Conservation (phyloP, 2,888 invertebrate genomes). For the Ametastegia equiseti region DNA sequence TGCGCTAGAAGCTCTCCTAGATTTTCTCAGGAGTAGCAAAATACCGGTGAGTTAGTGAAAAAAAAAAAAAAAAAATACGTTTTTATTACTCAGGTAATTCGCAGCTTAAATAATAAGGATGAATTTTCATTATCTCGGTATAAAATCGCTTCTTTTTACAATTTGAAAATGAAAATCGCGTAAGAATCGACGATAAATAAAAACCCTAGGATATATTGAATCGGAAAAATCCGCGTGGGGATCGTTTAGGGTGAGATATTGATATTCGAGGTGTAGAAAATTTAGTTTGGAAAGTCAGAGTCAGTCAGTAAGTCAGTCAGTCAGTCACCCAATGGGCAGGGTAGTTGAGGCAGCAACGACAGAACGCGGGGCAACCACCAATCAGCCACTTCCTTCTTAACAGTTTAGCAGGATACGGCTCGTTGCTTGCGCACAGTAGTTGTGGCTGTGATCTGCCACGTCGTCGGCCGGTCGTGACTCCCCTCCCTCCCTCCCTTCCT, state of each 20-base stretch:
- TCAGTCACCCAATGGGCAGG: constrained; percentile 26
- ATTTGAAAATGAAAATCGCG: no score
- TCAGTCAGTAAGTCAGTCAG: constrained; percentile 81
- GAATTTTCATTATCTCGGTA: no score
- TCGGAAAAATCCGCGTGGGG: neutral
- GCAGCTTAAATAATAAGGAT: no score
- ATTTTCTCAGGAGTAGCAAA: constrained; percentile 93
- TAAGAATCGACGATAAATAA: no score
- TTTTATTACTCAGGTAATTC: neutral
- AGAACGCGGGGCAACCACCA: constrained; percentile 67
- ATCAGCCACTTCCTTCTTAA: constrained; percentile 77
- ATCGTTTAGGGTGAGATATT: no score
- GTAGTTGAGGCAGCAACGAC: constrained; percentile 30
- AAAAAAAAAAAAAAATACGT: neutral
- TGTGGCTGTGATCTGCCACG: constrained; percentile 71
- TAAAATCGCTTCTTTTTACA: no score
- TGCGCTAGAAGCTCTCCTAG: constrained; percentile 96
- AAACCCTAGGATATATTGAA: no score
- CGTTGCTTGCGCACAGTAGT: constrained; percentile 73
- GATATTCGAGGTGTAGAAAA: no score
- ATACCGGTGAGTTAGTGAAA: constrained; percentile 88
- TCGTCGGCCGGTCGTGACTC: constrained; percentile 66
- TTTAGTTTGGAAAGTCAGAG: neutral
- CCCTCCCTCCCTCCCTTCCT: no score
- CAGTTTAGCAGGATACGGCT: constrained; percentile 77